phyloP scores from a whole-genome alignment of 2,888 invertebrate species.

The Oscheius myriophilus region DNA sequence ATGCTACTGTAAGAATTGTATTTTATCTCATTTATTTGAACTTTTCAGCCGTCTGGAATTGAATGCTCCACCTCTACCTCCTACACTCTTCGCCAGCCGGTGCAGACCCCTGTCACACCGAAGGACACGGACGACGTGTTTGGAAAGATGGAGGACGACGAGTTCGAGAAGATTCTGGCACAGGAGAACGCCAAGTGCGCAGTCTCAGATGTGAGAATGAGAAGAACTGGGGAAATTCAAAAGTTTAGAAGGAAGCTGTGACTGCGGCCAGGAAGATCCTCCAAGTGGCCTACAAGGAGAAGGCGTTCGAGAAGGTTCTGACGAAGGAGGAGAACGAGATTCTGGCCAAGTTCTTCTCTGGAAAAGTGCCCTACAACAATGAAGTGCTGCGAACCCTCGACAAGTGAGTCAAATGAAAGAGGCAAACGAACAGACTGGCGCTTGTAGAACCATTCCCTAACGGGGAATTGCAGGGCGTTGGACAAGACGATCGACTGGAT shows the following conservation, averaged over 20 bases:
- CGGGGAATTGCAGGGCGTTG: constrained; percentile 31
- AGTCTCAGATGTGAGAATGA: constrained; percentile 11
- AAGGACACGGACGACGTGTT: constrained; percentile 13
- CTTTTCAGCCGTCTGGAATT: too few species aligned
- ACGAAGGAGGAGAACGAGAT: constrained; percentile 41
- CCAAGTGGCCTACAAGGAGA: constrained; percentile 37
- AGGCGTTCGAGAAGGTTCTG: constrained; percentile 42
- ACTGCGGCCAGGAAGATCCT: constrained; percentile 36
- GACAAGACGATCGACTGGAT: constrained; percentile 48
- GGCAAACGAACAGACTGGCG: too few species aligned
- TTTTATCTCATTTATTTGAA: too few species aligned
- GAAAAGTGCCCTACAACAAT: constrained; percentile 37
- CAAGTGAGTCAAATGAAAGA: too few species aligned
- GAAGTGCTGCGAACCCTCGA: constrained; percentile 16
- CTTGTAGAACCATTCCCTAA: too few species aligned
- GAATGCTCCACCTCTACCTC: too few species aligned
- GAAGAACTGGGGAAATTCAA: background rate
- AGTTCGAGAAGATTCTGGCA: constrained; percentile 24
- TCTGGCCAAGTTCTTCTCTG: constrained; percentile 47
- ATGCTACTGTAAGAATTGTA: too few species aligned
- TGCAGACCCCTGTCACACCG: background rate
- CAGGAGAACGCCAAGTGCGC: constrained; percentile 20
- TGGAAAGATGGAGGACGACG: constrained; percentile 19
- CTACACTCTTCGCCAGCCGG: background rate
- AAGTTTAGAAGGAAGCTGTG: constrained; percentile 11